Evolutionary conservation across 2,888 invertebrate species (phyloP).

Genomic region (Catocala nupta): DNA sequence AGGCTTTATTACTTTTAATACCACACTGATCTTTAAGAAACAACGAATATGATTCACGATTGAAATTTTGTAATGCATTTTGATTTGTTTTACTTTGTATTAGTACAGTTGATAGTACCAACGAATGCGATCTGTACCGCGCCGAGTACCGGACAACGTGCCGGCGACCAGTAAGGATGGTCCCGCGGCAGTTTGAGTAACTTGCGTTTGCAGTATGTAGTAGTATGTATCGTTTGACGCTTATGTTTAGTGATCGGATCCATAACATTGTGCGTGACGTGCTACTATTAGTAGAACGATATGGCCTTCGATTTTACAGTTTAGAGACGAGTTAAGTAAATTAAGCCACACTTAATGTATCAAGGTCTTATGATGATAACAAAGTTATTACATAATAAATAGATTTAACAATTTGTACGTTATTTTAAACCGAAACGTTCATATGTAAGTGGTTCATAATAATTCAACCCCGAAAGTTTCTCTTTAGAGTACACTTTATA

Average conservation of each 20-base stretch:
- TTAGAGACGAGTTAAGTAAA: slow-evolving; percentile 69
- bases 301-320: slow-evolving; percentile 72
- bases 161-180: neutral
- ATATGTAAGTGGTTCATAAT: slow-evolving; percentile 49
- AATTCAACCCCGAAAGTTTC: slow-evolving; percentile 68
- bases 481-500: slow-evolving; percentile 51
- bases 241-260: slow-evolving; percentile 31
- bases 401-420: slow-evolving; percentile 68
- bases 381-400: slow-evolving; percentile 63
- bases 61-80: slow-evolving; percentile 45
- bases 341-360: slow-evolving; percentile 71
- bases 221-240: slow-evolving; percentile 20
- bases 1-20: slow-evolving; percentile 41
- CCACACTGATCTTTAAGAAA: slow-evolving; percentile 52
- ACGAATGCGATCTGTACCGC: slow-evolving; percentile 17
- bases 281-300: slow-evolving; percentile 52
- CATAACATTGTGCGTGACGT: slow-evolving; percentile 44
- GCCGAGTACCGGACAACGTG: slow-evolving; percentile 1
- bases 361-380: slow-evolving; percentile 76
- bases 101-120: slow-evolving; percentile 32
- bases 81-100: slow-evolving; percentile 29
- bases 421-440: slow-evolving; percentile 59
- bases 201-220: neutral
- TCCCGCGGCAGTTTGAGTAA: no score
- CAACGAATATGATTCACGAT: slow-evolving; percentile 60